Base-by-base conservation (phyloP, 2,113 vertebrate species). In the Clarias macrocephalus region DNA sequence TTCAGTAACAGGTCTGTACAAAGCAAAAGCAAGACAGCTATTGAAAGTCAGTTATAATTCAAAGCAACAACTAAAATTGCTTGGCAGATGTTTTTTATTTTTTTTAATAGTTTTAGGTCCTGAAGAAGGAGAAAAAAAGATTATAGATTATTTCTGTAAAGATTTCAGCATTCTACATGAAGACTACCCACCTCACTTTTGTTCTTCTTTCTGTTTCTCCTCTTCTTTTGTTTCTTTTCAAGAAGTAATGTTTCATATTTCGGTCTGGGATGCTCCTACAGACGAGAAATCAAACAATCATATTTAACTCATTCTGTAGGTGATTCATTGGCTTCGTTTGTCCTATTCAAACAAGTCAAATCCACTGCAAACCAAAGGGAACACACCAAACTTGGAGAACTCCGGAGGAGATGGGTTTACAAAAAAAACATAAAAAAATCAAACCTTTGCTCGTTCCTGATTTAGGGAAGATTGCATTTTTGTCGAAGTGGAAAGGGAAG, bases 201-300 rank as follows among this genome's bases (percentile, higher is more conserved):
- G 8, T 88, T 86, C 59, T 89, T 89, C 23, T 92, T 94, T 80
- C 88, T 92, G 1, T 65, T 92, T 62, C 82, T 94, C 91, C 93
- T 92, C 82, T 96, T 96, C 92, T 90, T 96, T 93, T 96, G 93
- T 87, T 94, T 95, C 91, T 99, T 99, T 93, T 98, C 95, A 9
- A 97, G 95, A 10, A 99, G 93, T 91, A 95, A 95, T 25, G 94
- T 97, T 94, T 99, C 98, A 30, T 99, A 99, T 88, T 96, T 97
- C 42, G 98, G 97, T 86, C 98, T 95, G 33, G 97, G 96, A 85
- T 98, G 97, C 88, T 99, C 97, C 98, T 99, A 91, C 88, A 89
- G 87, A 42, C 10, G 19, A 60, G 19, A 88, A 89, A 54, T 84
- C 2, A 89, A 89, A 89, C 84, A 54, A 23, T 18, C n/a, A 77